Evolutionary conservation across 2,888 invertebrate genomes (phyloP).

Genomic region (Cerceris rybyensis): DNA sequence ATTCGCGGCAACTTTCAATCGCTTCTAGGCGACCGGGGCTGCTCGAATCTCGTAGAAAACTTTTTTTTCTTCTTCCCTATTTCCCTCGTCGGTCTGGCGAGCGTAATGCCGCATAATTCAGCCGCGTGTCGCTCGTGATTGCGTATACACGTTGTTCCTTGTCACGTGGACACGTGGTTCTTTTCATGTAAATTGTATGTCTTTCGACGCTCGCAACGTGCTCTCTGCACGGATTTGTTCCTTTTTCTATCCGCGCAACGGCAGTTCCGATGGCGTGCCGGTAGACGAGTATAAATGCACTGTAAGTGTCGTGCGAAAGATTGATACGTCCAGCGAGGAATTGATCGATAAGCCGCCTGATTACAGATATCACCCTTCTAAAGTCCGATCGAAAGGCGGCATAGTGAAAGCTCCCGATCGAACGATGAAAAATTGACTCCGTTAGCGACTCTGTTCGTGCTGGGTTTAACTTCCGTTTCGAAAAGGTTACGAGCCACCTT

Average conservation of each 20-base stretch:
- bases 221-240: not conserved
- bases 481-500: too few relatives aligned
- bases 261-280: constrained; percentile 10
- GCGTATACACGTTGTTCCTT: constrained; percentile 29
- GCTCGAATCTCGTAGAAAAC: constrained; percentile 27
- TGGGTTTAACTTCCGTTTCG: too few relatives aligned
- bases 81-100: constrained; percentile 8
- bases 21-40: constrained; percentile 48
- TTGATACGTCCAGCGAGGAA: constrained; percentile 11
- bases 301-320: constrained; percentile 18
- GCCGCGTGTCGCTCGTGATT: constrained; percentile 18
- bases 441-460: too few relatives aligned
- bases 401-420: too few relatives aligned
- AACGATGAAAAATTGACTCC: too few relatives aligned
- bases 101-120: constrained; percentile 31
- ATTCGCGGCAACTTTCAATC: constrained; percentile 71
- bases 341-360: constrained; percentile 12
- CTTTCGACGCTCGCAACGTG: constrained; percentile 11
- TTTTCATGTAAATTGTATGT: constrained; percentile 38
- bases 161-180: constrained; percentile 29
- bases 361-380: too few relatives aligned
- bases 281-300: constrained; percentile 17
- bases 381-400: too few relatives aligned
- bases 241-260: not conserved
- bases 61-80: constrained; percentile 8